Base-by-base conservation (phyloP, 2,797 vertebrate genomes). In the Novumbra hubbsi region DNA sequence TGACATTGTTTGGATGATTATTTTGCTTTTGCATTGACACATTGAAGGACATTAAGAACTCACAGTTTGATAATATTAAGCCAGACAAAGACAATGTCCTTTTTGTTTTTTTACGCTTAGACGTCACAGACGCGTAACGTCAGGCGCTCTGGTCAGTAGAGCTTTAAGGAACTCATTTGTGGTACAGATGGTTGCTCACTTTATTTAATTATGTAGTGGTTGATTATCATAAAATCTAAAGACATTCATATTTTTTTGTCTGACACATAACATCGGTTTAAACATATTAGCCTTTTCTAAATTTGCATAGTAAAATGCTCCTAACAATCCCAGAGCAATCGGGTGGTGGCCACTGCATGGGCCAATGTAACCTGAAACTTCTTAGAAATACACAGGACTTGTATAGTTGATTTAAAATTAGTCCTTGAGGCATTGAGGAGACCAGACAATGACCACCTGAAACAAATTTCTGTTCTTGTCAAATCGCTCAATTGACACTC, bases 401-500 rank as follows among this genome's bases (percentile, higher is more conserved):
- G 63, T 24, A 28, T 24, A 63, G 62, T 28, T 63, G 62, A 28
- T 14, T 14, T 24, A 15, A 30, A 65, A n/a, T 57, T 5, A 21
- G 21, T 1, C 16, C 55, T 30, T 16, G 7, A 32, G 15, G 63
- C 30, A 30, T 16, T 65, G 63, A 65, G 11, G 28, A 65, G 63
- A 30, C 63, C 32, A 65, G 16, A 32, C 30, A 7, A 65, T 16
- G 7, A 30, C 19, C 16, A 16, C 6, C 17, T 32, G 30, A 9
- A 65, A 0, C 0, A 34, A 2, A 28, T 65, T 65, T 65, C 28
- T 7, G 63, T 34, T 65, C 15, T 32, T 19, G 3, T 65, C 30
- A 17, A 67, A 70, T 65, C 60, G 41, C 68, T 80, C 12, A 75
- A 77, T 70, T 69, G 55, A 48, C 78, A 52, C 82, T 83, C 83